Evolutionary conservation across 2,888 invertebrate species (phyloP), one percentile per base, ranked within the genome.

Genomic region (Adelphocoris suturalis): DNA sequence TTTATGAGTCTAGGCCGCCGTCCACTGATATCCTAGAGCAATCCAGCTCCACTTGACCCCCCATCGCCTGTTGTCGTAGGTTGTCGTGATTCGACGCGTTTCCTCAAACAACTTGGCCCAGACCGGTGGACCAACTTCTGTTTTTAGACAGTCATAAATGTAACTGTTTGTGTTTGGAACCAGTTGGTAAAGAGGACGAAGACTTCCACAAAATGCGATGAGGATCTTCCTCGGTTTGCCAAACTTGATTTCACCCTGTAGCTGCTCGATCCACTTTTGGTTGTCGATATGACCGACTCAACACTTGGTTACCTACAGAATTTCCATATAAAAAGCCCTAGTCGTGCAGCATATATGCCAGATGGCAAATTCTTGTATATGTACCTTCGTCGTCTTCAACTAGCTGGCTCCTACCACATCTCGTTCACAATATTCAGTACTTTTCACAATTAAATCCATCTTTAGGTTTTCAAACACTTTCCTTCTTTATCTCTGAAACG

Each of bases 61-160:
- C 46, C 37, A 7, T 7, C 7, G 37, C 0, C 76, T 46, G 76
- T 76, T 76, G 76, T 76, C 76, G 76, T 76, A 76, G 76, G 76
- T 76, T 76, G 76, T 14, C 23, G 28, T 23, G 76, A 28, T 61
- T 19, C 61, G 19, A 7, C 23, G 46, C 48, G 81, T 81, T 81
- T 81, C 81, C 81, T 48, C 47, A 47, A 81, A 81, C 81, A 48
- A 81, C 81, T 81, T 13, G 23, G 5, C 13, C 19, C 81, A 48
- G 81, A 81, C 81, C 81, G 81, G 81, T 81, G 47, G 81, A 48
- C 47, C 81, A 81, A 81, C 81, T 81, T 81, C 48, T 81, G 81
- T 81, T 81, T 47, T 48, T 81, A 46, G 80, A 80, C 80, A 81
- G 81, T 81, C 81, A 81, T 81, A 81, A 81, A 81, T 81, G 81